Conservation (phyloP, 1,140 invertebrate species). For the Argopecten irradians region DNA sequence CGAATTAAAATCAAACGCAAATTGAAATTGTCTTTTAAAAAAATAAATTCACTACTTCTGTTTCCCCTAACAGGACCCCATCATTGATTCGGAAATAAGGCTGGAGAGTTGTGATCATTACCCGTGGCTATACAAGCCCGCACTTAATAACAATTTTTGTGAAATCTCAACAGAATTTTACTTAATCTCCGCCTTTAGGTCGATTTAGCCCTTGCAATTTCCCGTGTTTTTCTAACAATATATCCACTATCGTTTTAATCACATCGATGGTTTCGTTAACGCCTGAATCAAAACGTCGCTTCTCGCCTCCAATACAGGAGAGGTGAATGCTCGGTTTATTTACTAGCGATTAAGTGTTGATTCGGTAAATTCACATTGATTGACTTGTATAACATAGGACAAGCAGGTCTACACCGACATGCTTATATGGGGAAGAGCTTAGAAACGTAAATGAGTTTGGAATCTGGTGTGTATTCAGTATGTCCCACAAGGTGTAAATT, state of each 20-base stretch:
- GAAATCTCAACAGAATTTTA: constrained; percentile 17
- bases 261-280: not conserved
- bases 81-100: not conserved
- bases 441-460: not conserved
- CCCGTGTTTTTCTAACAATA: constrained; percentile 17
- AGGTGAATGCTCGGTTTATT: constrained; percentile 17
- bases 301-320: constrained; percentile 19
- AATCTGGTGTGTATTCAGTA: not conserved
- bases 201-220: constrained; percentile 21
- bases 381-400: not conserved
- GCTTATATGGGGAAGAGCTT: not conserved
- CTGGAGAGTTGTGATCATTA: constrained; percentile 5
- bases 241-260: constrained; percentile 10
- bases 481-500: not conserved
- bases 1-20: too few relatives aligned
- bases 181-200: constrained; percentile 15
- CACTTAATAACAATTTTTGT: constrained; percentile 18
- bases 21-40: too few relatives aligned
- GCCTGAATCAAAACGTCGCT: not conserved
- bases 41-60: too few relatives aligned
- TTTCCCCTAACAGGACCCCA: not conserved
- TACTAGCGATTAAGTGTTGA: constrained; percentile 22
- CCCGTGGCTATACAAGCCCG: not conserved
- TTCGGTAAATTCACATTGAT: constrained; percentile 22
- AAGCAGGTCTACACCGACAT: not conserved